Percentiles rank a stretch among this genome's conserved stretches.
These are phyloP conservation scores for Aradophagus sp. DNA, from an alignment of 1,140 invertebrate genomes.

Conservation along the genomic window DNA sequence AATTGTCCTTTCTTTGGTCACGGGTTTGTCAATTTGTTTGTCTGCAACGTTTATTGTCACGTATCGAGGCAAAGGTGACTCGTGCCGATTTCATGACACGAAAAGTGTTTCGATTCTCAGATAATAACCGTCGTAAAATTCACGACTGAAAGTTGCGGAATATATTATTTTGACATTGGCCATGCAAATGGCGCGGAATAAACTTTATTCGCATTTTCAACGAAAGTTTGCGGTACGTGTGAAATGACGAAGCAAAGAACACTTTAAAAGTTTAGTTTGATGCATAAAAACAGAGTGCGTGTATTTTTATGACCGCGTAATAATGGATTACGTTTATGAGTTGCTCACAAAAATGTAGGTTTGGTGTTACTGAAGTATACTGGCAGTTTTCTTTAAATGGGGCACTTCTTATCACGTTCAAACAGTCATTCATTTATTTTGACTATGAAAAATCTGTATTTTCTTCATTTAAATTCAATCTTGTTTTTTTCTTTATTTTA, in stretches of 20 bases:
- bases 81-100: constrained; percentile 27
- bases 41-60: constrained; percentile 14
- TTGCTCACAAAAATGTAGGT: no score
- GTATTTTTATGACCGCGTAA: no score
- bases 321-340: no score
- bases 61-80: constrained; percentile 22
- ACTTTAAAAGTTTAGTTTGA: no score
- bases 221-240: constrained; percentile 5
- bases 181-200: constrained; percentile 12
- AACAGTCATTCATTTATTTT: no score
- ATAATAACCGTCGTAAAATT: constrained; percentile 29
- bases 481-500: no score
- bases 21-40: constrained; percentile 4
- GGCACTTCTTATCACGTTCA: no score
- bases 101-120: constrained; percentile 24
- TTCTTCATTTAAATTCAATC: no score
- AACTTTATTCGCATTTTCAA: constrained; percentile 3
- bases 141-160: constrained; percentile 17
- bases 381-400: no score
- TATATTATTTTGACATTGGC: constrained; percentile 26
- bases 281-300: no score
- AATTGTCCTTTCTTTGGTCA: constrained; percentile 9
- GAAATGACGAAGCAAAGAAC: neutral
- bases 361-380: no score
- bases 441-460: no score